These are phyloP conservation scores for Leptopilina boulardi DNA, from an alignment of 1,140 invertebrate genomes.

Conservation along the genomic window DNA sequence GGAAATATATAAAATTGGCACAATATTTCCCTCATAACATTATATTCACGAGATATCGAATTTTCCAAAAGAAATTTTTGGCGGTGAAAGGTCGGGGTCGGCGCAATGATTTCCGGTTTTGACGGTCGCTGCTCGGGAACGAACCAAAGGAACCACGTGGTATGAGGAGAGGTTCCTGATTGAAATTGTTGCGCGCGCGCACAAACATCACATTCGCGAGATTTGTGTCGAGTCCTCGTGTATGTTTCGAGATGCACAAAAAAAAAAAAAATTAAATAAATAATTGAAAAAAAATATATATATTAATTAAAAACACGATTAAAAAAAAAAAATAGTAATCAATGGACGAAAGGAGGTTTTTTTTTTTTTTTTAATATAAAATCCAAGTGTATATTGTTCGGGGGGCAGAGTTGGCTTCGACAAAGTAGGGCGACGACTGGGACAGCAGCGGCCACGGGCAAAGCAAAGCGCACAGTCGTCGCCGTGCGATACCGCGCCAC, in stretches of 20 bases:
- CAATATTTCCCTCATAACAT: no score
- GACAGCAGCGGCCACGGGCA: slow-evolving; percentile 66
- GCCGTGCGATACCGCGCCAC: slow-evolving; percentile 42
- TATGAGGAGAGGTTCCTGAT: neutral
- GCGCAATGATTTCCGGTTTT: slow-evolving; percentile 6
- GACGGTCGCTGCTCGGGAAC: slow-evolving; percentile 14
- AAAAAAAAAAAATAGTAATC: no score
- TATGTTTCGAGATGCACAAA: neutral
- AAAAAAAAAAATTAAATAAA: no score
- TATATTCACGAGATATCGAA: no score
- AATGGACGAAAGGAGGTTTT: slow-evolving; percentile 45
- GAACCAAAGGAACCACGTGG: slow-evolving; percentile 25
- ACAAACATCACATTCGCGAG: neutral
- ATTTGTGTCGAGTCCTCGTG: neutral
- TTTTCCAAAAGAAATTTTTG: neutral
- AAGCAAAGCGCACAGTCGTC: slow-evolving; percentile 55
- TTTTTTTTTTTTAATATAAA: no score
- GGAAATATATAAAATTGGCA: no score
- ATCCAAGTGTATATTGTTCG: slow-evolving; percentile 56
- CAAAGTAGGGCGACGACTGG: slow-evolving; percentile 77
- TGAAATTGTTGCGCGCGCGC: slow-evolving; percentile 28
- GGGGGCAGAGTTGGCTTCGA: slow-evolving; percentile 72
- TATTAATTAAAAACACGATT: no score
- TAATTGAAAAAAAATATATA: no score
- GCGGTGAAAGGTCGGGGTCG: slow-evolving; percentile 27